Evolutionary conservation across 2,888 invertebrate species (phyloP).

Genomic region (Calliphora vomitoria): DNA sequence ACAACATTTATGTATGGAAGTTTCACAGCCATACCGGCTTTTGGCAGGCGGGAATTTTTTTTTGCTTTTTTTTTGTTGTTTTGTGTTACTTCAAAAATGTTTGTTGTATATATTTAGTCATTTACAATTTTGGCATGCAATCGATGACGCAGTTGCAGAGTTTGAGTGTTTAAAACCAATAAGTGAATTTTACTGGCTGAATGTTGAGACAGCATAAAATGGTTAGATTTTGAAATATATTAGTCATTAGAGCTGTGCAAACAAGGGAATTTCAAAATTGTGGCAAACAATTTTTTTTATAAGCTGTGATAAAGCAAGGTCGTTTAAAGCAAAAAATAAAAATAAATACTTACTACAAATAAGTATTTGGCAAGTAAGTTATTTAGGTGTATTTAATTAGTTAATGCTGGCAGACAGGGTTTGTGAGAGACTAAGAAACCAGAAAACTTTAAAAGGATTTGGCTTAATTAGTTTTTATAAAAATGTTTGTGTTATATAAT

Average conservation of each 20-base stretch:
- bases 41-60: constrained; percentile 42
- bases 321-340: constrained; percentile 29
- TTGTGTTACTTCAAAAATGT: constrained; percentile 9
- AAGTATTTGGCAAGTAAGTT: neutral
- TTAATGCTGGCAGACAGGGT: neutral
- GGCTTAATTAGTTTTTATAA: constrained; percentile 30
- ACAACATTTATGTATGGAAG: constrained; percentile 45
- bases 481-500: constrained; percentile 18
- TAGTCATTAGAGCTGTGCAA: constrained; percentile 42
- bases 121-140: constrained; percentile 59
- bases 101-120: constrained; percentile 32
- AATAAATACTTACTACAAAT: neutral
- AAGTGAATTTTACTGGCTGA: constrained; percentile 10
- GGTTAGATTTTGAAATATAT: constrained; percentile 24
- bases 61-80: constrained; percentile 10
- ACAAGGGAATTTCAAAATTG: constrained; percentile 46
- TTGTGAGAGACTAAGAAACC: neutral
- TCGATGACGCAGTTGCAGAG: constrained; percentile 61
- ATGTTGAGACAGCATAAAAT: constrained; percentile 31
- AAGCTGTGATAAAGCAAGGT: constrained; percentile 28
- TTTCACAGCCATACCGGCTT: constrained; percentile 62
- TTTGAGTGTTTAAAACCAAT: constrained; percentile 30
- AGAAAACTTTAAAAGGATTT: constrained; percentile 43
- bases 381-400: constrained; percentile 38
- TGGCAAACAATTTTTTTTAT: constrained; percentile 1